phyloP scores from a whole-genome alignment of 1,140 invertebrate species.

The Drosophila persimilis region DNA sequence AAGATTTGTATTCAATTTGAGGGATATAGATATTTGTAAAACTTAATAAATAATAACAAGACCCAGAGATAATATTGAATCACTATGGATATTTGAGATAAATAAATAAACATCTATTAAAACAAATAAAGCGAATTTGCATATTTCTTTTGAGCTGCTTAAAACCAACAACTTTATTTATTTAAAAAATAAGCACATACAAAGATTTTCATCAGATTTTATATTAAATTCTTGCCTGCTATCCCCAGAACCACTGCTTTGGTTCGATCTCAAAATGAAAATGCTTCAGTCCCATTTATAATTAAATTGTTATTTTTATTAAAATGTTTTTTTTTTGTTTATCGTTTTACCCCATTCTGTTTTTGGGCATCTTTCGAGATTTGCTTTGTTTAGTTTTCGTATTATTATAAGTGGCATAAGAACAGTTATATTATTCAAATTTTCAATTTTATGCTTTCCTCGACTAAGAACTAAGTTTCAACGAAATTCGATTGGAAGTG shows the following conservation, averaged over 20 bases:
- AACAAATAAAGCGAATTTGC: not conserved
- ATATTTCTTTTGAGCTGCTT: not conserved
- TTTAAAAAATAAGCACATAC: no score
- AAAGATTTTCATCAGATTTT: no score
- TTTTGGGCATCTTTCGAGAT: constrained; percentile 16
- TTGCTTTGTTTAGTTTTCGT: not conserved
- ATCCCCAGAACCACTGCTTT: no score
- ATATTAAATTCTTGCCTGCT: not conserved
- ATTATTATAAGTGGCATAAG: constrained; percentile 34
- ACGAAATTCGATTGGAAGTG: constrained; percentile 6
- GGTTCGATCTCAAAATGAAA: constrained; percentile 4
- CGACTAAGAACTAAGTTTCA: constrained; percentile 15
- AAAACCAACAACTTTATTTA: no score
- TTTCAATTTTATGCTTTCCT: constrained; percentile 1
- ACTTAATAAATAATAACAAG: constrained; percentile 23
- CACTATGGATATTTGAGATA: constrained; percentile 35
- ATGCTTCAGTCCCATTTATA: constrained; percentile 13
- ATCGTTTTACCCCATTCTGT: constrained; percentile 20
- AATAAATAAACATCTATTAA: constrained; percentile 64
- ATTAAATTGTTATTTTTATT: constrained; percentile 74
- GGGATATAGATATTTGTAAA: not conserved
- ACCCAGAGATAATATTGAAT: constrained; percentile 33
- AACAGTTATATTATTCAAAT: constrained; percentile 21
- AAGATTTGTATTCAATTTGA: constrained; percentile 47
- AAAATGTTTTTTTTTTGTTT: constrained; percentile 50